Conservation (phyloP, 2,888 invertebrate species). For the Callinectes sapidus region DNA sequence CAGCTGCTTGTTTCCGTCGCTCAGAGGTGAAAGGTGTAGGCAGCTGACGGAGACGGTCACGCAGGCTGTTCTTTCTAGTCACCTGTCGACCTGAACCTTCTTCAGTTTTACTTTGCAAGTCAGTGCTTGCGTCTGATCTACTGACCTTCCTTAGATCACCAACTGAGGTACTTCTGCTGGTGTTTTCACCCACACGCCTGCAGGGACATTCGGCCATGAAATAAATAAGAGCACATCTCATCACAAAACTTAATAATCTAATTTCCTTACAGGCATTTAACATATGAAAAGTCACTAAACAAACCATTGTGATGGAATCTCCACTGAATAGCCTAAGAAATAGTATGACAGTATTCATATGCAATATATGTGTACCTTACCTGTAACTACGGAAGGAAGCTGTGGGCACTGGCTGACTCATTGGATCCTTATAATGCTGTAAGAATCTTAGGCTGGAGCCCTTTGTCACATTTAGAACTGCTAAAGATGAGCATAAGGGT, state of each 20-base stretch:
- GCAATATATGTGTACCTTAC: conserved; percentile 24
- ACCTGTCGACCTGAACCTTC: conserved; percentile 42
- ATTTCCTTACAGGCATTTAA: neutral
- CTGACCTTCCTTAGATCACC: conserved; percentile 54
- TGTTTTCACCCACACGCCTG: conserved; percentile 63
- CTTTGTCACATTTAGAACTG: conserved; percentile 36
- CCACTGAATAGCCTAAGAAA: too few species aligned
- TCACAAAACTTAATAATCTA: neutral
- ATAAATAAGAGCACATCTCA: neutral
- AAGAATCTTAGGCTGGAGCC: conserved; percentile 62
- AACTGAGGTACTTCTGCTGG: conserved; percentile 58
- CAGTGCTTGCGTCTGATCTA: conserved; percentile 25
- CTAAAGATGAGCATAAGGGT: conserved; percentile 52
- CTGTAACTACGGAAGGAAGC: conserved; percentile 71
- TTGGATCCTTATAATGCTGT: conserved; percentile 63
- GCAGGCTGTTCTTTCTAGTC: conserved; percentile 68
- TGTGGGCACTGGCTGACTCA: conserved; percentile 68
- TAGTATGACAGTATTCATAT: too few species aligned
- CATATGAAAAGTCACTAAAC: too few species aligned
- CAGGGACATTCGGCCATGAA: neutral
- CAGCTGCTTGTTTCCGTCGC: conserved; percentile 45
- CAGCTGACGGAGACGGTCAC: conserved; percentile 67
- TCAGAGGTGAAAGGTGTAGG: conserved; percentile 70
- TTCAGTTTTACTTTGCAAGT: neutral
- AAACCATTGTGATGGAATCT: too few species aligned